Evolutionary conservation across 2,888 invertebrate species (phyloP).

Genomic region (Aradus depressus): DNA sequence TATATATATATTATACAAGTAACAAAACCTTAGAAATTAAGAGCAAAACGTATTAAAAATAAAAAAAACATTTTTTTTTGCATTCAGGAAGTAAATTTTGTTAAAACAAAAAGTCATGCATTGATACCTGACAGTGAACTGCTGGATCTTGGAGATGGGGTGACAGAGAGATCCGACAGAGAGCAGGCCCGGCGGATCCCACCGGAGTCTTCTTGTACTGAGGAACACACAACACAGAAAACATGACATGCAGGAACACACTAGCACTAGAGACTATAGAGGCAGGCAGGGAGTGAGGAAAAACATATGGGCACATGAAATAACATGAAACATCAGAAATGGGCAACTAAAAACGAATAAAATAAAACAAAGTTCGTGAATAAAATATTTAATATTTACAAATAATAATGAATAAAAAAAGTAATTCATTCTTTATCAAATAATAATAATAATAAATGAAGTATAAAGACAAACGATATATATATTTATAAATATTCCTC

Average conservation of each 20-base stretch:
- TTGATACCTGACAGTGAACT: slow-evolving; percentile 11
- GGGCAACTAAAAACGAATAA: slow-evolving; percentile 11
- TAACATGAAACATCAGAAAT: slow-evolving; percentile 7
- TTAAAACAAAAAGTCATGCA: not conserved
- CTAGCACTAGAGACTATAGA: slow-evolving; percentile 9
- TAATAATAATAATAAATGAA: not conserved
- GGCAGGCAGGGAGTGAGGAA: not conserved
- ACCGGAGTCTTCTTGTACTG: slow-evolving; percentile 37
- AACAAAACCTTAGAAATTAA: no score
- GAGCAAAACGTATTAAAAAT: no score
- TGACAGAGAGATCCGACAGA: slow-evolving; percentile 62
- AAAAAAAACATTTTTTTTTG: no score
- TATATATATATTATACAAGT: no score
- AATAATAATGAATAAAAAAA: slow-evolving; percentile 5
- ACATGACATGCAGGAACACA: slow-evolving; percentile 18
- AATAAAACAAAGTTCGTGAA: slow-evolving; percentile 10
- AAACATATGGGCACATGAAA: not conserved
- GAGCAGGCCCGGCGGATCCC: slow-evolving; percentile 71
- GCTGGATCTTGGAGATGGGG: slow-evolving; percentile 22
- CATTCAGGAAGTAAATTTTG: no score
- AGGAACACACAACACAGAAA: slow-evolving; percentile 20
- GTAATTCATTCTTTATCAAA: not conserved
- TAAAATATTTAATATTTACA: slow-evolving; percentile 5
- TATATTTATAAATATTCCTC: no score
- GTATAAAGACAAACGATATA: slow-evolving; percentile 2